A percentile compares a stretch with the other conserved stretches of the same genome.
These are phyloP conservation scores for Vombatus ursinus DNA, from an alignment of 2,113 vertebrate species.

Conservation along the genomic window DNA sequence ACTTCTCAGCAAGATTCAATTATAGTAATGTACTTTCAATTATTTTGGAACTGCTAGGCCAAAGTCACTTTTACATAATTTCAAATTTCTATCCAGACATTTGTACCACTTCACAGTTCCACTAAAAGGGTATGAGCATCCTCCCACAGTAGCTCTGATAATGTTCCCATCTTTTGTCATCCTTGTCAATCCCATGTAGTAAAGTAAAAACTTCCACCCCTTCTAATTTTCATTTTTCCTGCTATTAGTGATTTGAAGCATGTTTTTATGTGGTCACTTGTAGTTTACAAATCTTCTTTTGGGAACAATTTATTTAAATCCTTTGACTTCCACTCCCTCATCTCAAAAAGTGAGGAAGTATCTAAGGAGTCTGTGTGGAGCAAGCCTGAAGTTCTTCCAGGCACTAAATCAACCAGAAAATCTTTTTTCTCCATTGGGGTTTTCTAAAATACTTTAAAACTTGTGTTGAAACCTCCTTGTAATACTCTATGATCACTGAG, in stretches of 20 bases:
- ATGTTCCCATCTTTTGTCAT: not conserved
- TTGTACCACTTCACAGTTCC: not conserved
- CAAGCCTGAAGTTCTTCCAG: not conserved
- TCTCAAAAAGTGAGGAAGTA: not conserved
- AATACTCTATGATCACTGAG: not conserved
- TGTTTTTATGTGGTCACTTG: not conserved
- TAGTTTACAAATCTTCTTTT: not conserved
- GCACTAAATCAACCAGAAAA: not conserved
- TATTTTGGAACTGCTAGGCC: not conserved
- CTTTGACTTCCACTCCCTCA: not conserved
- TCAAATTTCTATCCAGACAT: not conserved
- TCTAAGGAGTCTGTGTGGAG: not conserved
- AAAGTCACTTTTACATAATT: not conserved
- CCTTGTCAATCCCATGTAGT: not conserved
- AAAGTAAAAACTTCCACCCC: not conserved
- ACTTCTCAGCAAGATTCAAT: not conserved
- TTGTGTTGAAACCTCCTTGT: not conserved
- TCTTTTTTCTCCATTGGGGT: not conserved
- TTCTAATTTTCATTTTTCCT: not conserved
- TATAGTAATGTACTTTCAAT: not conserved
- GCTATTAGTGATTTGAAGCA: not conserved
- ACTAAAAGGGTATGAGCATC: not conserved
- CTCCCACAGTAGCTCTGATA: not conserved
- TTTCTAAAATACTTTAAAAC: not conserved
- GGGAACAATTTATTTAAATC: not conserved